Evolutionary conservation across 2,888 invertebrate species (phyloP), one percentile per base, ranked within the genome.

Genomic region (Stenodera caucasica): DNA sequence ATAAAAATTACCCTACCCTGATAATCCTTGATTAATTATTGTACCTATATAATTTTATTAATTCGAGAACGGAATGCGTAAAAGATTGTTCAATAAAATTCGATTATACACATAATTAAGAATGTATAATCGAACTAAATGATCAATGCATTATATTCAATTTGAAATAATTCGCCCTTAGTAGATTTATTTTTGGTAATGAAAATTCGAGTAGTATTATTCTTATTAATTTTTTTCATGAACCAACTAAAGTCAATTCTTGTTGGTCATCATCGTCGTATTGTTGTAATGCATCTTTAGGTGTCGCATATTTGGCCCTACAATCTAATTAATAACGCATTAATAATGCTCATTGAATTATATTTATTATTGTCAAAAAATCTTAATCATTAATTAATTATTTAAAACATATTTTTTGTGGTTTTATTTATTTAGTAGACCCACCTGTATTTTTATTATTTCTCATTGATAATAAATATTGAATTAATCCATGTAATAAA

Each of bases 401-500:
- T 21, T 55, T 49, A 59, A 51, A 60, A 52, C 32, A 33, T 45
- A 57, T 40, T 30, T 11, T 51, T 29, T 37, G 29, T 35, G 18
- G 8, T 49, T 15, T 33, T 14, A 21, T 14, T 37, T 30, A 8
- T 37, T 55, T 23, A 15, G 40, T 60, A 9, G 53, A 60, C 57
- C 55, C 57, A 55, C 57, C 55, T 60, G 58, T 33, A 55, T 49
- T 50, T 33, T 21, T 55, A 57, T 71, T 72, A 71, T 72, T 72
- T 70, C 64, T 63, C 37, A 60, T 37, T 61, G 58, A 60, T 30
- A 75, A 29, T 33, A 73, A 66, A 56, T 66, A 71, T 73, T 89
- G 89, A 4, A 83, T 80, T 15, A 81, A 65, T 7, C 84, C 81
- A 75, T 90, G 90, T 5, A 89, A 56, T 2, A 83, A 72, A 70